These are phyloP conservation scores for Rhopalosiphum maidis DNA, from an alignment of 1,140 invertebrate species.

Conservation along the genomic window DNA sequence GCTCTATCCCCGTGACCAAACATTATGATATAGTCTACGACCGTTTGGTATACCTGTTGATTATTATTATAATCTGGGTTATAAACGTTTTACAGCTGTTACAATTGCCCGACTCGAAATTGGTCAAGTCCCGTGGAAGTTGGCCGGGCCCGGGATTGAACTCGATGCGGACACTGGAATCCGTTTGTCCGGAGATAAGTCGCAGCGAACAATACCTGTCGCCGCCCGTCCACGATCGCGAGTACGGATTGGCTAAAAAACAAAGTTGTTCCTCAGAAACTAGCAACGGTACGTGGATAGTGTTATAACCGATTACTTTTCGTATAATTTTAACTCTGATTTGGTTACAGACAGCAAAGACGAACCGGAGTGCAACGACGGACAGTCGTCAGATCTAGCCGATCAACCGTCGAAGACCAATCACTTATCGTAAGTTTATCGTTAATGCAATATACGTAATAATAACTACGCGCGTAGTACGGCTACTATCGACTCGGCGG, in stretches of 20 bases:
- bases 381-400: neutral
- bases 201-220: conserved; percentile 81
- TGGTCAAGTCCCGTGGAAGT: conserved; percentile 78
- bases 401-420: neutral
- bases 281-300: neutral
- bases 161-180: conserved; percentile 42
- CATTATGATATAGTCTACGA: no score
- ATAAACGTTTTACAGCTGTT: conserved; percentile 66
- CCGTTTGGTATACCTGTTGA: neutral
- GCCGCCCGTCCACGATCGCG: conserved; percentile 31
- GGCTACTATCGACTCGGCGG: neutral
- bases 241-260: conserved; percentile 57
- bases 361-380: conserved; percentile 14
- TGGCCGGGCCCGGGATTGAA: conserved; percentile 80
- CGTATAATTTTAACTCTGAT: neutral
- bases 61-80: neutral
- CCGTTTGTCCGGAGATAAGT: conserved; percentile 74
- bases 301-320: no score
- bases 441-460: neutral
- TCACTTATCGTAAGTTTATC: neutral
- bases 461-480: neutral
- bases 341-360: conserved; percentile 48
- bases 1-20: neutral
- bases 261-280: conserved; percentile 50
- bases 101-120: conserved; percentile 75